Percentiles rank a stretch among this genome's conserved stretches.
These are phyloP conservation scores for Naja naja DNA, from an alignment of 2,113 vertebrate species.

Conservation along the genomic window DNA sequence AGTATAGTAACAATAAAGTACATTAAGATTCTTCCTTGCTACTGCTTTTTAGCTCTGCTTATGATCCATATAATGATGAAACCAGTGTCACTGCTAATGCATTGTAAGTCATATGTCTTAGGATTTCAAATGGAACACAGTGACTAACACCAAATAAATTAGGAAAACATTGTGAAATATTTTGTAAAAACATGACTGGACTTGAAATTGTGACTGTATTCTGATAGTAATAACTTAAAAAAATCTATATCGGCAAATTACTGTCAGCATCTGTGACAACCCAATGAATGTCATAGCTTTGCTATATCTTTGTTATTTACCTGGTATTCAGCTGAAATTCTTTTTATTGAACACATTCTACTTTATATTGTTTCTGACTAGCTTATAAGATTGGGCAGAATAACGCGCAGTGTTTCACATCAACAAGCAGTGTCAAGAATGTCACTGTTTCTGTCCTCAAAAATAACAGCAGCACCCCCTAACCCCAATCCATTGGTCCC, in stretches of 20 bases:
- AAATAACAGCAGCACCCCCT: not conserved
- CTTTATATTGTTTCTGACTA: not conserved
- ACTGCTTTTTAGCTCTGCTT: not conserved
- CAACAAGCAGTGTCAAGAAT: not conserved
- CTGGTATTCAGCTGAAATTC: not conserved
- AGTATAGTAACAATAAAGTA: not conserved
- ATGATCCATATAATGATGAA: not conserved
- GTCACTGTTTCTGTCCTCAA: not conserved
- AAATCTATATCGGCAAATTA: not conserved
- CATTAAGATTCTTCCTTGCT: not conserved
- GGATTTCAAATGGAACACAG: not conserved
- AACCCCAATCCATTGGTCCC: not conserved
- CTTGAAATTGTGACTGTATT: not conserved
- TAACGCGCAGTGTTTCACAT: not conserved
- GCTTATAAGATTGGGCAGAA: not conserved
- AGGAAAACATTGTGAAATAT: not conserved
- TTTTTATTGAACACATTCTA: not conserved
- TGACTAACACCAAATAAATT: not conserved
- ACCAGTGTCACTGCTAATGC: not conserved
- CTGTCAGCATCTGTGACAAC: not conserved
- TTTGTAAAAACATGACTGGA: not conserved
- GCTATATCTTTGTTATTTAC: not conserved
- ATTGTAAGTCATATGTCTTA: not conserved
- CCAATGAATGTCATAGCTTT: not conserved
- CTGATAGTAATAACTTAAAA: not conserved